These are phyloP conservation scores for Leucophenga montana DNA, from an alignment of 2,888 invertebrate genomes.

Conservation along the genomic window DNA sequence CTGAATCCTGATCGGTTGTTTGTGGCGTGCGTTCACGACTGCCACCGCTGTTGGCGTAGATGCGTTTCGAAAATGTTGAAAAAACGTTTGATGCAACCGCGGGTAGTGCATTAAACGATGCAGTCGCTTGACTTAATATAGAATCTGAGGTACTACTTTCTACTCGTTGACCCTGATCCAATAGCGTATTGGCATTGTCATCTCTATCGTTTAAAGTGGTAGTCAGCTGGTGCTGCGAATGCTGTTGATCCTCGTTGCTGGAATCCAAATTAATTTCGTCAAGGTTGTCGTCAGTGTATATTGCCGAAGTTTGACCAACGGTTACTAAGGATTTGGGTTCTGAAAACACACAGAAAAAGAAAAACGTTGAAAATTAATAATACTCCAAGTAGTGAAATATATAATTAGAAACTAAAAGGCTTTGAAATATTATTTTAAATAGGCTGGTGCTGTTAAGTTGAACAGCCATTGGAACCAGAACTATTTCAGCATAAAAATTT, in stretches of 20 bases:
- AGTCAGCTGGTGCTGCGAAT: constrained; percentile 15
- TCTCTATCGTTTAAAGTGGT: constrained; percentile 40
- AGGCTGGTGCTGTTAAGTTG: too few species aligned
- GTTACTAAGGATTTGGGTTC: constrained; percentile 69
- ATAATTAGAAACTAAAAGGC: too few species aligned
- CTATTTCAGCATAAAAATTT: too few species aligned
- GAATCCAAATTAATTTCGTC: constrained; percentile 75
- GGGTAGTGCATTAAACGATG: constrained; percentile 75
- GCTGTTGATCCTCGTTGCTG: constrained; percentile 55
- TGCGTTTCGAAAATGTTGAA: constrained; percentile 75
- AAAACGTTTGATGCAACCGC: constrained; percentile 79
- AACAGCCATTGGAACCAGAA: too few species aligned
- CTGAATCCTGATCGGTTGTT: constrained; percentile 21
- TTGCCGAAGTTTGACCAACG: constrained; percentile 65
- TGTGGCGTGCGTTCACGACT: constrained; percentile 51
- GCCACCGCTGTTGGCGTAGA: constrained; percentile 56
- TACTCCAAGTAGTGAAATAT: too few species aligned
- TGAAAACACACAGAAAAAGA: constrained; percentile 44
- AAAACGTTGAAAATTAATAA: constrained; percentile 15
- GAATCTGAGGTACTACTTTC: constrained; percentile 56
- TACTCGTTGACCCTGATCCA: constrained; percentile 51
- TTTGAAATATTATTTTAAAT: too few species aligned
- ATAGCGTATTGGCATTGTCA: constrained; percentile 61
- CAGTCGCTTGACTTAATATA: constrained; percentile 68
- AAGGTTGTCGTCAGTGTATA: constrained; percentile 74